Percentiles rank a stretch among this genome's conserved stretches.
Conservation (phyloP, 1,140 invertebrate species). For the Diachasmimorpha longicaudata region DNA sequence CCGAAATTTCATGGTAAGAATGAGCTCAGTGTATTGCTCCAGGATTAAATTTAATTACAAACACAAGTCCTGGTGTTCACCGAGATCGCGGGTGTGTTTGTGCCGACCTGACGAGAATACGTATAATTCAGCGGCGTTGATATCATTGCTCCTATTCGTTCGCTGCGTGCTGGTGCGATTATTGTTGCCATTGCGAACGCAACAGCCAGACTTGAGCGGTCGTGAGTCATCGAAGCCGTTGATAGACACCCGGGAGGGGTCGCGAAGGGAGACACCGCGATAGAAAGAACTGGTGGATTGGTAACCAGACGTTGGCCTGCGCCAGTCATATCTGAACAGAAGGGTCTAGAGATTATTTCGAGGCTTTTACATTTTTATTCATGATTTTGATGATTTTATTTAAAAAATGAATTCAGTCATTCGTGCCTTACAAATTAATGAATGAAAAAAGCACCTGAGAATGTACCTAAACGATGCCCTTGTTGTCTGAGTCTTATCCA, state of each 20-base stretch:
- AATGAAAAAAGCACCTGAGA: slow-evolving; percentile 30
- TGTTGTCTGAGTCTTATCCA: slow-evolving; percentile 44
- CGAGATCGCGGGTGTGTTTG: slow-evolving; percentile 25
- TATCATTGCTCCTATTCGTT: slow-evolving; percentile 21
- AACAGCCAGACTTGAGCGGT: slow-evolving; percentile 22
- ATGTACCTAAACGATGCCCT: slow-evolving; percentile 42
- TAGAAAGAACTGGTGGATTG: slow-evolving; percentile 33
- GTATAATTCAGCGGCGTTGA: slow-evolving; percentile 32
- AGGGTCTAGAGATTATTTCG: background rate
- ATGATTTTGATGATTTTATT: too few species aligned
- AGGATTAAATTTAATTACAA: slow-evolving; percentile 18
- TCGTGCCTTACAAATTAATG: background rate
- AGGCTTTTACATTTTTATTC: too few species aligned
- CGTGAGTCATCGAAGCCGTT: slow-evolving; percentile 14
- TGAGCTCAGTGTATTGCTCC: background rate
- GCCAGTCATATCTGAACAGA: slow-evolving; percentile 40
- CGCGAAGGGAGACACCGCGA: slow-evolving; percentile 31
- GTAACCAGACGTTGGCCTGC: slow-evolving; percentile 33
- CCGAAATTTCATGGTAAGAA: too few species aligned
- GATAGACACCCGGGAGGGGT: slow-evolving; percentile 24
- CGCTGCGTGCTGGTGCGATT: slow-evolving; percentile 16
- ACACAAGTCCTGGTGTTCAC: slow-evolving; percentile 33
- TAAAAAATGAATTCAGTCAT: too few species aligned
- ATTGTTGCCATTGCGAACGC: slow-evolving; percentile 26
- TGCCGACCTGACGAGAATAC: slow-evolving; percentile 37